phyloP scores from a whole-genome alignment of 2,888 invertebrate genomes.

The Macrosoma leucophasiata region DNA sequence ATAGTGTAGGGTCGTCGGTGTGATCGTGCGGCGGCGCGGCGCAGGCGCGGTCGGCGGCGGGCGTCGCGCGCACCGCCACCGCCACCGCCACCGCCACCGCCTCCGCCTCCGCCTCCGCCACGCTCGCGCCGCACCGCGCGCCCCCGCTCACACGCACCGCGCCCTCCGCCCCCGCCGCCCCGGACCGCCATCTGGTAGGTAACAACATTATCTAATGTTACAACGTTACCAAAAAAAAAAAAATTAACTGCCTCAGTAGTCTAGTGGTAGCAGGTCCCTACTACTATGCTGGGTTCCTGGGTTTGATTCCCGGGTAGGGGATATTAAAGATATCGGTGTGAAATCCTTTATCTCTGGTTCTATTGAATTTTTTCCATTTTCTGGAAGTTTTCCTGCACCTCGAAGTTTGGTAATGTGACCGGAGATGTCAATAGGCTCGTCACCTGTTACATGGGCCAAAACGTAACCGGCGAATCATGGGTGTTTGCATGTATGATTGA shows the following conservation, averaged over 20 bases:
- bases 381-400: no score
- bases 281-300: no score
- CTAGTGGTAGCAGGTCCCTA: no score
- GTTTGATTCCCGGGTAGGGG: no score
- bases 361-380: no score
- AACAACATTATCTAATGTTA: background rate
- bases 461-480: no score
- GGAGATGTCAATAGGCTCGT: no score
- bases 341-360: no score
- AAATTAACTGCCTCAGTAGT: background rate
- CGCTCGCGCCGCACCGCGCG: conserved; percentile 15
- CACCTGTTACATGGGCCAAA: no score
- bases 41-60: conserved; percentile 31
- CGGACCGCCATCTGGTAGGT: conserved; percentile 12
- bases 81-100: conserved; percentile 19
- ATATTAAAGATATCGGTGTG: no score
- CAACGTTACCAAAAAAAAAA: conserved; percentile 19
- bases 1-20: conserved; percentile 10
- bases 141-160: conserved; percentile 19
- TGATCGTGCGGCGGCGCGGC: conserved; percentile 19
- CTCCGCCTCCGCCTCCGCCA: conserved; percentile 12
- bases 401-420: no score
- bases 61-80: conserved; percentile 33
- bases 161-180: conserved; percentile 30
- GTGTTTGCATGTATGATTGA: no score